Base-by-base conservation (phyloP, 2,797 vertebrate species). In the Hybognathus amarus region DNA sequence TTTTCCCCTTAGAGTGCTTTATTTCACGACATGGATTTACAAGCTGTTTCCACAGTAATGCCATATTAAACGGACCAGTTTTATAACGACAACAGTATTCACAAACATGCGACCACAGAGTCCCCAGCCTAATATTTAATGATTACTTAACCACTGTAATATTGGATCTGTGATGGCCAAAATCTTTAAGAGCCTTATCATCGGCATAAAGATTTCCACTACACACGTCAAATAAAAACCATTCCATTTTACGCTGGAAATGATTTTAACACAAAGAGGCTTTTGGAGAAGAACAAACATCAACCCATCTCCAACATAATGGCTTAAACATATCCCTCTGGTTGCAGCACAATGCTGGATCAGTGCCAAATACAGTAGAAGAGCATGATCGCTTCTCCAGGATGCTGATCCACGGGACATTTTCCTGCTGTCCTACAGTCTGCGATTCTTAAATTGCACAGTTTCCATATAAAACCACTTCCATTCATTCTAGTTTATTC, bases 311-410 rank as follows among this genome's bases (percentile, higher is more conserved):
- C 59, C 30, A 20, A 40, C 80, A 36, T 77, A 70, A 83, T 83
- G 66, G 33, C 38, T 59, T 76, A 77, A 76, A 69, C 73, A 77
- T 76, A 69, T 83, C 47, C 63, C 36, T 30, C 69, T n/a, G 50
- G n/a, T 59, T 47, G 38, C 24, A 52, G 33, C 74, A 85, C 59
- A 87, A 86, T 84, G 75, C 45, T 73, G 78, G 50, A 66, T 20
- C 33, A 73, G 12, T 7, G 83, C 84, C 87, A 81, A 79, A 71
- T 69, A 79, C 52, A 75, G 50, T 56, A 78, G 52, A 83, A 59
- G 50, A 71, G 78, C 47, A 83, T 85, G 87, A 93, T 90, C 77
- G 63, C 56, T 91, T 93, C 89, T 89, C 88, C 89, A 63, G 50
- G 67, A 84, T 50, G 33, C 20, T 45, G 47, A 84, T 70, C 83